phyloP scores from a whole-genome alignment of 2,797 vertebrate genomes.

The Euthynnus affinis region DNA sequence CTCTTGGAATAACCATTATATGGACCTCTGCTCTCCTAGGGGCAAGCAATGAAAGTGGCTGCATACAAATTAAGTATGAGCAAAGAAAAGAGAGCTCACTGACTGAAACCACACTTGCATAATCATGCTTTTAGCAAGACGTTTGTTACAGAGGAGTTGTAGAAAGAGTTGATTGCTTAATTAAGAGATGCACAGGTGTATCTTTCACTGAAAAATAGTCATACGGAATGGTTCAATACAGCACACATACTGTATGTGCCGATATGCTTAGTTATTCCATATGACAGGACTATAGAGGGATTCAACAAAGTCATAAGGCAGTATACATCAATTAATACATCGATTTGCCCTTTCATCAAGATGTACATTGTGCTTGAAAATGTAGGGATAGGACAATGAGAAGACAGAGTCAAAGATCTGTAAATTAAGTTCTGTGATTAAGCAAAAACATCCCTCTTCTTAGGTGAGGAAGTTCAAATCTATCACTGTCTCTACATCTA shows the following conservation, averaged over 20 bases:
- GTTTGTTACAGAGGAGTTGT: slow-evolving; percentile 59
- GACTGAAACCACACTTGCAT: slow-evolving; percentile 75
- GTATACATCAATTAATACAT: neutral
- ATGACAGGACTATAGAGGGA: neutral
- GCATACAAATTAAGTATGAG: slow-evolving; percentile 81
- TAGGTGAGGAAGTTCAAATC: neutral
- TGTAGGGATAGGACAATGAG: neutral
- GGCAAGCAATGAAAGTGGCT: slow-evolving; percentile 65
- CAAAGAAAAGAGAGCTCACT: slow-evolving; percentile 58
- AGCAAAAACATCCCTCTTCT: neutral
- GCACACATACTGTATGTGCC: neutral
- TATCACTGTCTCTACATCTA: slow-evolving; percentile 15
- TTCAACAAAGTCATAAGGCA: neutral
- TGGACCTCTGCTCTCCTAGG: slow-evolving; percentile 79
- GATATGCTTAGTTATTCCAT: neutral
- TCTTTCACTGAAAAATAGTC: slow-evolving; percentile 25
- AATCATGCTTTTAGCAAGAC: slow-evolving; percentile 66
- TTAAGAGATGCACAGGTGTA: slow-evolving; percentile 50
- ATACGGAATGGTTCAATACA: neutral
- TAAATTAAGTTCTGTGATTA: neutral
- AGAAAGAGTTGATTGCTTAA: slow-evolving; percentile 58
- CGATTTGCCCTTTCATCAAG: neutral
- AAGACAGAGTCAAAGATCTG: no score
- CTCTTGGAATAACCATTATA: slow-evolving; percentile 76
- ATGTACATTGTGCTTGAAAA: neutral